Base-by-base conservation (phyloP, 2,113 vertebrate species). In the Callorhinus ursinus region DNA sequence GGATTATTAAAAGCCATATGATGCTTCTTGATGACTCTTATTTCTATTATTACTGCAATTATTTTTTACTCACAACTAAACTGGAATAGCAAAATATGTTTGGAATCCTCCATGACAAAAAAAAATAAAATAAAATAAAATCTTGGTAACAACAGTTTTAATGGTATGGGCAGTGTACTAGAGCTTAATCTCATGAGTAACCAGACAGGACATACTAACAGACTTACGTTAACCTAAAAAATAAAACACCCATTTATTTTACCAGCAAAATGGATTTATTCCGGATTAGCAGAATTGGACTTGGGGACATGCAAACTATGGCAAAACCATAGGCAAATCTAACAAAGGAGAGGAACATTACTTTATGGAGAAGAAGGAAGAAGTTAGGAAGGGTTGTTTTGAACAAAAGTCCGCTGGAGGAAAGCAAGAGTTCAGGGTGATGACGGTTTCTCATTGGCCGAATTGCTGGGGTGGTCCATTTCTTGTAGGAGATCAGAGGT, bases 31-130 rank as follows among this genome's bases (percentile, higher is more conserved):
- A 26, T 81, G 79, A 94, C 33, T 90, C 87, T 94, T 49, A 93
- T 95, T 97, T 97, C 67, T 89, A 71, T 98, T 91, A 97, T 98
- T 89, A 90, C 83, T 93, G 46, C 72, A 96, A 97, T 97, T 97
- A 97, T 80, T 89, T 93, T 97, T 91, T 76, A 77, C 81, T 88
- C n/a, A 55, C 74, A 83, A n/a, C 36, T 69, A 13, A 88, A 65
- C 31, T 88, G 0, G 49, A 84, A 49, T 72, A 76, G 24, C 13
- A n/a, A 94, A 93, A 80, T 81, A 90, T 22, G 24, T 65, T 84
- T 80, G 26, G 61, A 93, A 90, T 81, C 6, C 12, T 88, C 63
- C 15, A 59, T n/a, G 49, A 71, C 28, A 18, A 55, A 49, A 36
- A 36, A 76, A 63, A 63, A n/a, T 42, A 87, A 39, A 36, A 42